Conservation (phyloP, 2,888 invertebrate genomes). For the Uloborus plumipes region DNA sequence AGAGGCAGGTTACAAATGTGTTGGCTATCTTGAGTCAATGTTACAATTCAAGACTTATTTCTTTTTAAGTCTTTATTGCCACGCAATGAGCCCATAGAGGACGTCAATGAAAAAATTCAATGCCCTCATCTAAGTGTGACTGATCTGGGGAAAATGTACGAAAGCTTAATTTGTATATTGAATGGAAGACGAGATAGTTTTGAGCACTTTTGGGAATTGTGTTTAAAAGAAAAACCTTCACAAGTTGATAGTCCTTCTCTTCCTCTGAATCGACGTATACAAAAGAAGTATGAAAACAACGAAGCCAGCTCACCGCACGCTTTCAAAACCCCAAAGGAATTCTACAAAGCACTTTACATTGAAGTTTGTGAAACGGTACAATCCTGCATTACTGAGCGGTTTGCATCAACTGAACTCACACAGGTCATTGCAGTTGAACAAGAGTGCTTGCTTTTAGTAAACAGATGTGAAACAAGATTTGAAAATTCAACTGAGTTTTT, state of each 20-base stretch:
- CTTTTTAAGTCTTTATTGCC: neutral
- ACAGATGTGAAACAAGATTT: neutral
- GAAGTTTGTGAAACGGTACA: neutral
- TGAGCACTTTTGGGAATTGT: neutral
- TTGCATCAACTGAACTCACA: neutral
- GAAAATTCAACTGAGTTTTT: neutral
- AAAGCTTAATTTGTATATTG: neutral
- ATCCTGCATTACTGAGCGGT: neutral
- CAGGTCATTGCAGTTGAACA: neutral
- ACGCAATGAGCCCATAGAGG: neutral
- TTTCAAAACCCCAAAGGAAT: neutral
- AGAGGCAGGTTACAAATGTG: slow-evolving; percentile 3
- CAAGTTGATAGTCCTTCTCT: neutral
- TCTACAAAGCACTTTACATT: neutral
- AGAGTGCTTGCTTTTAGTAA: neutral
- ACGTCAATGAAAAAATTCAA: neutral
- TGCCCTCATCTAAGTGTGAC: neutral
- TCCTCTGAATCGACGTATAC: neutral
- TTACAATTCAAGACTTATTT: slow-evolving; percentile 11
- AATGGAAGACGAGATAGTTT: neutral
- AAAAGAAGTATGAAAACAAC: neutral
- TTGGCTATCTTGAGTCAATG: neutral
- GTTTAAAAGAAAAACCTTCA: neutral
- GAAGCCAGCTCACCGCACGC: neutral
- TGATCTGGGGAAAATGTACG: neutral